Percentiles rank a stretch among this genome's conserved stretches.
Conservation (phyloP, 2,888 invertebrate genomes). For the Pristionchus arcanus region DNA sequence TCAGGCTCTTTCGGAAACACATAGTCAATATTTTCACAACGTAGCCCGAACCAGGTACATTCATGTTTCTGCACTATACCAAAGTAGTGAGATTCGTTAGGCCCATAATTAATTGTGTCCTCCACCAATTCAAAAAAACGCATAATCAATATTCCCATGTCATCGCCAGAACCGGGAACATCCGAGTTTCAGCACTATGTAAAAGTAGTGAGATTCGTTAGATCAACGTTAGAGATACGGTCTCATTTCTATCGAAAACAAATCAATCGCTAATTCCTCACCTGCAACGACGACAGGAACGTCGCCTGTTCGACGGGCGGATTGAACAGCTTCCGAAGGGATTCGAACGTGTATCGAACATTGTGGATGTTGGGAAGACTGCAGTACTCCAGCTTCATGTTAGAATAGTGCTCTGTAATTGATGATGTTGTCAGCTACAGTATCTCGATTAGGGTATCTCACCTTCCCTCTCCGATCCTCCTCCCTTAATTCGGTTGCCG, state of each 20-base stretch:
- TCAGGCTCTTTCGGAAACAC: too few relatives aligned
- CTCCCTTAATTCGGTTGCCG: slow-evolving; percentile 95
- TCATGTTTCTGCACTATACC: too few relatives aligned
- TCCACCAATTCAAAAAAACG: background rate
- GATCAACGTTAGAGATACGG: too few relatives aligned
- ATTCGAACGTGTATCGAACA: slow-evolving; percentile 93
- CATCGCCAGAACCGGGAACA: too few relatives aligned
- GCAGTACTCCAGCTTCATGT: slow-evolving; percentile 97
- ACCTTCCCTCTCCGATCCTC: slow-evolving; percentile 93
- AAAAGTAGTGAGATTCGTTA: too few relatives aligned
- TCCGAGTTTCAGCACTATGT: too few relatives aligned
- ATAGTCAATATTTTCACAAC: too few relatives aligned
- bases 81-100: background rate
- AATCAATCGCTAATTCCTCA: background rate
- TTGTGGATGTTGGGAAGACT: slow-evolving; percentile 97
- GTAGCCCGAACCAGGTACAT: too few relatives aligned
- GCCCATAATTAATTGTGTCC: background rate
- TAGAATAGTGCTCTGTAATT: slow-evolving; percentile 90
- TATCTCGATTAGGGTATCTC: slow-evolving; percentile 50
- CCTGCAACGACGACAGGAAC: slow-evolving; percentile 55
- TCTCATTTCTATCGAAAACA: background rate
- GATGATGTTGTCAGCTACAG: background rate
- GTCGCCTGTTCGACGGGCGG: slow-evolving; percentile 42
- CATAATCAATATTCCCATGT: background rate
- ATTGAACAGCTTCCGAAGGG: slow-evolving; percentile 85